Conservation (phyloP, 2,888 invertebrate species). For the Periphyllus acericola region DNA sequence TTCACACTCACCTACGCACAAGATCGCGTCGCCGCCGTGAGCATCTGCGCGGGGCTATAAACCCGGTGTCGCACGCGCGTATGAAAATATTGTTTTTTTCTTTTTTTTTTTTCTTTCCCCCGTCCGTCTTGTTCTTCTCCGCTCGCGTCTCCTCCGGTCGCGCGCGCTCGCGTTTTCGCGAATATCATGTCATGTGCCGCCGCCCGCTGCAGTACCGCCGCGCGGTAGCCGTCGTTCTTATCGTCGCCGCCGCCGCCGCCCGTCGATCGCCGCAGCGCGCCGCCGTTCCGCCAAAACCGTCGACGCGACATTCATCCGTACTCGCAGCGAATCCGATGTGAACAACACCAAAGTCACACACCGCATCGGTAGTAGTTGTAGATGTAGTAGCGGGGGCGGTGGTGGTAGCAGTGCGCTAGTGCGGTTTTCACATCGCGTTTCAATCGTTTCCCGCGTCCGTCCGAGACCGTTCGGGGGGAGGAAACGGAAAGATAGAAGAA, state of each 20-base stretch:
- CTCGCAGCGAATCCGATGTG: background rate
- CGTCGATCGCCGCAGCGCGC: background rate
- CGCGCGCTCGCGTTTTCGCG: constrained; percentile 35
- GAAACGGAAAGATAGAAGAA: too few relatives aligned
- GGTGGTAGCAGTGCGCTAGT: too few relatives aligned
- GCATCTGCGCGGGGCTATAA: constrained; percentile 17
- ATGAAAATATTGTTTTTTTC: constrained; percentile 39
- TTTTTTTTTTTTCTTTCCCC: background rate
- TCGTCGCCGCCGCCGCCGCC: background rate
- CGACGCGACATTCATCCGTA: background rate
- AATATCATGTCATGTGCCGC: constrained; percentile 46
- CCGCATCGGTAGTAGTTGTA: background rate
- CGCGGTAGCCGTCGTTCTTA: background rate
- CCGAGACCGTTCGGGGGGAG: background rate
- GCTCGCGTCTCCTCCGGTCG: constrained; percentile 8
- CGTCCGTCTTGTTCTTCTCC: background rate
- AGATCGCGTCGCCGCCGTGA: background rate
- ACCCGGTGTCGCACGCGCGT: constrained; percentile 19
- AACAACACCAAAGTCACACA: background rate
- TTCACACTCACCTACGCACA: constrained; percentile 21
- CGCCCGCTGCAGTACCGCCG: constrained; percentile 40
- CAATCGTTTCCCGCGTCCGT: background rate
- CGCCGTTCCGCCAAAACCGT: constrained; percentile 2
- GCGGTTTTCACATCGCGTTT: too few relatives aligned
- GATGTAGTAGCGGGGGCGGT: background rate